Conservation (phyloP, 2,797 vertebrate genomes). For the Xyrichtys novacula region DNA sequence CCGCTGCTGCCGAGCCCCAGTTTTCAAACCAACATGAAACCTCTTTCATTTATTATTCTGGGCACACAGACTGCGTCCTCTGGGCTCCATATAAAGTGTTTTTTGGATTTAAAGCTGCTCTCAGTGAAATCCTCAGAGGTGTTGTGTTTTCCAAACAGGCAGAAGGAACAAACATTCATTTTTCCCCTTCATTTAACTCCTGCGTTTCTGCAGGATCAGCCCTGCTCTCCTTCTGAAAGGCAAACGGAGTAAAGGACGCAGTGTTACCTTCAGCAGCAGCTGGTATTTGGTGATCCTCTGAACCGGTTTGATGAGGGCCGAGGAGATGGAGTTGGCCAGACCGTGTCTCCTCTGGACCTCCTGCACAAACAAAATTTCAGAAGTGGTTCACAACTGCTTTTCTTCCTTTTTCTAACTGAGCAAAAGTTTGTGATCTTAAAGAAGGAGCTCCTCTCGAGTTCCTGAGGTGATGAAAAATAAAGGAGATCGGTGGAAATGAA, state of each 20-base stretch:
- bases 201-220: background rate
- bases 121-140: slow-evolving; percentile 4
- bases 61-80: background rate
- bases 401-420: too few species aligned
- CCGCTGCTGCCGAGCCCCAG: background rate
- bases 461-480: too few species aligned
- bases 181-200: background rate
- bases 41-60: slow-evolving; percentile 11
- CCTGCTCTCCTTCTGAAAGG: too few species aligned
- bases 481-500: too few species aligned
- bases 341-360: slow-evolving; percentile 97
- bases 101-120: slow-evolving; percentile 6
- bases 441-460: too few species aligned
- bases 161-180: slow-evolving; percentile 13
- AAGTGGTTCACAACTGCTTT: too few species aligned
- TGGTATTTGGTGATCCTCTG: slow-evolving; percentile 99
- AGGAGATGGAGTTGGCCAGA: slow-evolving; percentile 96
- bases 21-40: slow-evolving; percentile 4
- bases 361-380: slow-evolving; percentile 69
- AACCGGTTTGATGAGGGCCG: slow-evolving; percentile 97
- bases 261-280: slow-evolving; percentile 93
- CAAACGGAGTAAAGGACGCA: too few species aligned
- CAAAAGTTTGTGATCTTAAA: too few species aligned
- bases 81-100: slow-evolving; percentile 11
- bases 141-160: slow-evolving; percentile 26